Base-by-base conservation (phyloP, 2,797 vertebrate genomes). In the Tapirus indicus region DNA sequence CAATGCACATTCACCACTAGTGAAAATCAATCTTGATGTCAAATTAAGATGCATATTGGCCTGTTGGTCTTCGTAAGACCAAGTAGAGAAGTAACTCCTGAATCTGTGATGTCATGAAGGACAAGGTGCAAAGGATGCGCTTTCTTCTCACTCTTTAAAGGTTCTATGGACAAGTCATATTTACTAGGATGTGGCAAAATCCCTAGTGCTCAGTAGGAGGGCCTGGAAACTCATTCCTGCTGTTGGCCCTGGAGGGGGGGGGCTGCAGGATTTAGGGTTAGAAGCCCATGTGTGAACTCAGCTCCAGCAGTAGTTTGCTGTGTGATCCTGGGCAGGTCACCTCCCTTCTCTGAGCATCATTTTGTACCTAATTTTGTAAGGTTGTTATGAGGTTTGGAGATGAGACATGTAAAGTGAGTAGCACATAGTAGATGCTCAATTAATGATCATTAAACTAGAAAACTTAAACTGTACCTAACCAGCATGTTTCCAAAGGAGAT, bases 401-500 rank as follows among this genome's bases (percentile, higher is more conserved):
- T 60, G 49, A 60, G 20, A 14, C 13, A 49, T 41, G 27, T 58
- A 77, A 75, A 58, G 23, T 62, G 20, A 82, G 16, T 64, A 74
- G 72, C 13, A 72, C 10, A 6, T 44, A 82, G 41, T 21, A 66
- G 9, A 69, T 52, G 5, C n/a, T 60, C 52, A 90, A 41, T 68
- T 52, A 62, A 90, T 78, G 35, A 86, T n/a, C 64, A 13, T 74
- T 56, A 69, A 68, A 89, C 71, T 38, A n/a, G 60, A 41, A 95
- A 90, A 69, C 17, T 56, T 91, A 78, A 69, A 38, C 23, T 52
- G n/a, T 38, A 64, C 17, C 54, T 64, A 80, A 91, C 7, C 18
- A 69, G 44, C 21, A 44, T 54, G 25, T 86, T 93, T 86, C 23
- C 71, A 93, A 82, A 91, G 21, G 16, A 88, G 93, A 44, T 79